phyloP scores from a whole-genome alignment of 2,113 vertebrate genomes.

The Pygathrix nemaeus region DNA sequence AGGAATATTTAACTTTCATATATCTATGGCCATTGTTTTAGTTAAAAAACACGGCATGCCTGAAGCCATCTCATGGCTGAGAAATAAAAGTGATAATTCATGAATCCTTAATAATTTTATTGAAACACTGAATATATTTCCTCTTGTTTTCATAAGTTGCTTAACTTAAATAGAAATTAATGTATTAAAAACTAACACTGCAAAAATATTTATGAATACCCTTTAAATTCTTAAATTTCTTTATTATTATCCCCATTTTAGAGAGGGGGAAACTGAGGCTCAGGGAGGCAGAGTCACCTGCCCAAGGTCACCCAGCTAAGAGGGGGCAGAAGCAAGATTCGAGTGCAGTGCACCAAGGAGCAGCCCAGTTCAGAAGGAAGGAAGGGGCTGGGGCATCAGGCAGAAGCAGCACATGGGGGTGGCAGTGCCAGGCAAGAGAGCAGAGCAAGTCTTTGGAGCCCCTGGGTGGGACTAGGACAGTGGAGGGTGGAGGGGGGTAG shows the following conservation, averaged over 20 bases:
- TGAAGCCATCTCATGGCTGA: not conserved
- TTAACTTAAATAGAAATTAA: not conserved
- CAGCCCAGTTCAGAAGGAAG: not conserved
- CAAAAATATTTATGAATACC: not conserved
- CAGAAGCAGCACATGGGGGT: rapidly evolving
- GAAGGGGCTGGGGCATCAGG: not conserved
- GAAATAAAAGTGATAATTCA: not conserved
- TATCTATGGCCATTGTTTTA: not conserved
- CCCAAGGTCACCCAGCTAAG: not conserved
- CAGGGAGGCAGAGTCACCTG: not conserved
- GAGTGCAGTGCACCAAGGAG: not conserved
- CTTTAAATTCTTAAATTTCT: not conserved
- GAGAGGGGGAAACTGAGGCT: not conserved
- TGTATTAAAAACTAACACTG: not conserved
- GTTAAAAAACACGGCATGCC: not conserved
- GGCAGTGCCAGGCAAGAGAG: not conserved
- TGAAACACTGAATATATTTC: not conserved
- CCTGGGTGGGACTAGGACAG: not conserved
- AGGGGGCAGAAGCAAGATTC: not conserved
- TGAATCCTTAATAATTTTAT: not conserved
- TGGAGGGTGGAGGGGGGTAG: not conserved
- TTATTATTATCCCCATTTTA: not conserved
- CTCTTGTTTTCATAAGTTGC: not conserved
- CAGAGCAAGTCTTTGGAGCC: not conserved
- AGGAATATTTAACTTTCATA: not conserved